These are phyloP conservation scores for Pedetes capensis DNA, from an alignment of 2,113 vertebrate genomes.

Conservation along the genomic window DNA sequence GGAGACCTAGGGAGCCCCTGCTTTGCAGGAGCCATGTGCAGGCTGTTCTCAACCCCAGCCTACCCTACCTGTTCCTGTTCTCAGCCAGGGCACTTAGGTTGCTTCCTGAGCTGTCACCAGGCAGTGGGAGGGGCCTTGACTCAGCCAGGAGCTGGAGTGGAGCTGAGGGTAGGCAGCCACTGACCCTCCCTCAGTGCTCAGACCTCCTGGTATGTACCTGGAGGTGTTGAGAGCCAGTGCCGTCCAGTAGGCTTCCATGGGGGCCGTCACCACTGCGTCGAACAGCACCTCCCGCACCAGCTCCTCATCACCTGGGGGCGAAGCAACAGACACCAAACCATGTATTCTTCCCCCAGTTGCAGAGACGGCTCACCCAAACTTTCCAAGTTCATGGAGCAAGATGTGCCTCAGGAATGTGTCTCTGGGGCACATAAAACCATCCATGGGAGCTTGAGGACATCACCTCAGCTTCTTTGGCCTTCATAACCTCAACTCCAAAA, in stretches of 20 bases:
- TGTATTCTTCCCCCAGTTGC: too few species aligned
- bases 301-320: conserved; percentile 88
- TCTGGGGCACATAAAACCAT: background rate
- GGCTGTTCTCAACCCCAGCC: background rate
- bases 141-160: too few species aligned
- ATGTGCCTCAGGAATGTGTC: accelerated
- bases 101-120: background rate
- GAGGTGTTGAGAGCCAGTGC: conserved; percentile 90
- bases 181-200: background rate
- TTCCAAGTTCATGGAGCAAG: background rate
- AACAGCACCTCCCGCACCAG: conserved; percentile 92
- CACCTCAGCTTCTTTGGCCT: background rate
- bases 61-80: background rate
- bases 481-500: background rate
- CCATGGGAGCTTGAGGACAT: background rate
- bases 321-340: background rate
- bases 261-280: conserved; percentile 95
- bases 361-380: background rate
- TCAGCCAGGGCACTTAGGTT: background rate
- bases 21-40: background rate
- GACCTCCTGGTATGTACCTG: conserved; percentile 78
- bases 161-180: too few species aligned
- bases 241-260: conserved; percentile 98
- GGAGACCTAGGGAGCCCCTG: background rate
- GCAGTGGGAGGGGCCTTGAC: background rate